phyloP scores from a whole-genome alignment of 2,113 vertebrate species.

The Fregata magnificens region DNA sequence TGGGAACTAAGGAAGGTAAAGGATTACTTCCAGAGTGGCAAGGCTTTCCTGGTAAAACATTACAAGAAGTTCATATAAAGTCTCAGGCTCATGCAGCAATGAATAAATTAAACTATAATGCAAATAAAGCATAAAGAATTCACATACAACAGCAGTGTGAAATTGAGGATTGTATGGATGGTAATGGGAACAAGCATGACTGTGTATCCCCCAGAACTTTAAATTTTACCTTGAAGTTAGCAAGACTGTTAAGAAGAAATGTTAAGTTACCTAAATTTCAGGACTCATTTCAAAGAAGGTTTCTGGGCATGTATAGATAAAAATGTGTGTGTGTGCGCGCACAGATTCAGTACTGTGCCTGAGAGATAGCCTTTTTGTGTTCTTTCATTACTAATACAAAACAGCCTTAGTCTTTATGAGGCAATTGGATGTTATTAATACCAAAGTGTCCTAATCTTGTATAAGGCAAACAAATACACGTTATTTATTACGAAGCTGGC shows the following conservation, averaged over 20 bases:
- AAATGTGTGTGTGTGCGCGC: accelerated
- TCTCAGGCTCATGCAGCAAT: background rate
- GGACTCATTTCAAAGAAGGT: background rate
- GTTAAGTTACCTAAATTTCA: background rate
- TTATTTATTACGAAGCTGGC: background rate
- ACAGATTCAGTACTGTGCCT: background rate
- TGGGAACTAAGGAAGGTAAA: background rate
- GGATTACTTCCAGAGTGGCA: background rate
- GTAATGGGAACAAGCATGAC: background rate
- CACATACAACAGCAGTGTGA: background rate
- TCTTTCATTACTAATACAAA: background rate
- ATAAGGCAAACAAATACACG: background rate
- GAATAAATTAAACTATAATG: background rate
- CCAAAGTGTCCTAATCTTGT: background rate
- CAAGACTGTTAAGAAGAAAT: background rate
- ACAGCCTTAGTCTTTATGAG: background rate
- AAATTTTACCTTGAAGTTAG: background rate
- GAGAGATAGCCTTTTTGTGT: background rate
- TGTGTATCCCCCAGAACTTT: background rate
- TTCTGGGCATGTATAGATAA: background rate
- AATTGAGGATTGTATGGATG: background rate
- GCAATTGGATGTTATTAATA: background rate
- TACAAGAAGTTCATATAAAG: background rate
- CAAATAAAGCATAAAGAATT: background rate
- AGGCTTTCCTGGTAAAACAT: background rate